Percentiles rank a stretch among this genome's conserved stretches.
phyloP scores from a whole-genome alignment of 1,140 invertebrate genomes.

The Temnothorax nylanderi region DNA sequence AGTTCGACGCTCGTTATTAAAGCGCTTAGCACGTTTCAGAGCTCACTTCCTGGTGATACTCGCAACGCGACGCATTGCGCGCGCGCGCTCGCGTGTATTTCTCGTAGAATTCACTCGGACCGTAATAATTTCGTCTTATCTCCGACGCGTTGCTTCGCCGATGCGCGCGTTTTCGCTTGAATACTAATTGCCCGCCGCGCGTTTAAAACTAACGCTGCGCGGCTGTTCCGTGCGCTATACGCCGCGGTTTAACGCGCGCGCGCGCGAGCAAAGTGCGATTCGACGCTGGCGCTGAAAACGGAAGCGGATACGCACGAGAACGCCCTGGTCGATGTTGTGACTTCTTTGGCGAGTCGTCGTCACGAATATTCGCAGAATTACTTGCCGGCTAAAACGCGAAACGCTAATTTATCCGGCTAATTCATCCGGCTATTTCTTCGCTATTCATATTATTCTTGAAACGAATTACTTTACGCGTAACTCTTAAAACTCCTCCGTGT shows the following conservation, averaged over 20 bases:
- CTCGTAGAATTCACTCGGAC: slow-evolving; percentile 36
- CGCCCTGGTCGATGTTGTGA: neutral
- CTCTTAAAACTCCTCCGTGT: slow-evolving; percentile 30
- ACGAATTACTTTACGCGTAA: slow-evolving; percentile 32
- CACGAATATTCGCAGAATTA: neutral
- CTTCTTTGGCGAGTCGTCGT: neutral
- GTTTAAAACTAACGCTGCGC: slow-evolving; percentile 30
- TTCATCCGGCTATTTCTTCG: neutral
- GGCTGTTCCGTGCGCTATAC: neutral
- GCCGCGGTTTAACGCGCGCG: neutral
- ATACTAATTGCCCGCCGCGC: slow-evolving; percentile 29
- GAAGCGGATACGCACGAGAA: neutral
- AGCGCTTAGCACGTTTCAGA: slow-evolving; percentile 72
- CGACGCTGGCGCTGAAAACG: neutral
- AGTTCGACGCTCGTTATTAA: slow-evolving; percentile 63
- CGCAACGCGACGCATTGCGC: neutral
- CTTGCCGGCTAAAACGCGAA: neutral
- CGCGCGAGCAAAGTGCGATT: neutral
- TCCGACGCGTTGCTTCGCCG: slow-evolving; percentile 31
- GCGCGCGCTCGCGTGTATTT: neutral
- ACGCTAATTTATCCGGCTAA: slow-evolving; percentile 10
- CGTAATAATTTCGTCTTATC: slow-evolving; percentile 63
- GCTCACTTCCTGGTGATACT: slow-evolving; percentile 62
- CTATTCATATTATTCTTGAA: neutral
- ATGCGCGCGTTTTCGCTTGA: slow-evolving; percentile 29